phyloP scores from a whole-genome alignment of 2,888 invertebrate genomes.

The Hemithea aestivaria region DNA sequence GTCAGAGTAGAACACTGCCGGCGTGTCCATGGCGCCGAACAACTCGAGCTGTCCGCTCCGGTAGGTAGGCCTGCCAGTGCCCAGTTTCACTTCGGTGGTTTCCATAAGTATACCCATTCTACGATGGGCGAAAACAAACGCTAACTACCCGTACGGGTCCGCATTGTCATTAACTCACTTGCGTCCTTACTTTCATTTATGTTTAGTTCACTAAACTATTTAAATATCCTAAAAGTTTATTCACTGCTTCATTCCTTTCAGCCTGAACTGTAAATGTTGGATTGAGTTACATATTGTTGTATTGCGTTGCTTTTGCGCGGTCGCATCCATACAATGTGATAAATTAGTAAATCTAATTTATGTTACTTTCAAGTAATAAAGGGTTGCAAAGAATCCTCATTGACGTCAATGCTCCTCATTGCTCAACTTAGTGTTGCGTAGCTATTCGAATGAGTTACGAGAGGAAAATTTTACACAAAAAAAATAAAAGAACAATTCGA shows the following conservation, averaged over 20 bases:
- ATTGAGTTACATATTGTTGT: slow-evolving; percentile 4
- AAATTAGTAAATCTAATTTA: too few relatives aligned
- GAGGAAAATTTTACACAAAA: too few relatives aligned
- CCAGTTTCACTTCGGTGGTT: slow-evolving; percentile 66
- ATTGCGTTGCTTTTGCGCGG: slow-evolving; percentile 36
- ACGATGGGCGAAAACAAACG: slow-evolving; percentile 45
- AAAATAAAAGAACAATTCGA: too few relatives aligned
- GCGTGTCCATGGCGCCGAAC: slow-evolving; percentile 61
- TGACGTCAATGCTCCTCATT: too few relatives aligned
- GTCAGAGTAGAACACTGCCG: slow-evolving; percentile 56
- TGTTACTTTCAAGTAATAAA: too few relatives aligned
- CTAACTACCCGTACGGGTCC: slow-evolving; percentile 46
- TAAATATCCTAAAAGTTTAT: slow-evolving; percentile 19
- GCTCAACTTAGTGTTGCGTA: too few relatives aligned
- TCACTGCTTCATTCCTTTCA: slow-evolving; percentile 26
- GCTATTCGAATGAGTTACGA: too few relatives aligned
- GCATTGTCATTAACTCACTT: slow-evolving; percentile 45
- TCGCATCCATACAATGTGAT: slow-evolving; percentile 1
- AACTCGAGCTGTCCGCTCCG: slow-evolving; percentile 47
- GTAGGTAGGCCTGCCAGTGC: slow-evolving; percentile 48
- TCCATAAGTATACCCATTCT: slow-evolving; percentile 78
- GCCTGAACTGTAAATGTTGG: slow-evolving; percentile 21
- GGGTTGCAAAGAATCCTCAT: too few relatives aligned
- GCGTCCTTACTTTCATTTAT: slow-evolving; percentile 39
- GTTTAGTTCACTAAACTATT: slow-evolving; percentile 18